Evolutionary conservation across 2,888 invertebrate species (phyloP).

Genomic region (Drosophila macrospina): DNA sequence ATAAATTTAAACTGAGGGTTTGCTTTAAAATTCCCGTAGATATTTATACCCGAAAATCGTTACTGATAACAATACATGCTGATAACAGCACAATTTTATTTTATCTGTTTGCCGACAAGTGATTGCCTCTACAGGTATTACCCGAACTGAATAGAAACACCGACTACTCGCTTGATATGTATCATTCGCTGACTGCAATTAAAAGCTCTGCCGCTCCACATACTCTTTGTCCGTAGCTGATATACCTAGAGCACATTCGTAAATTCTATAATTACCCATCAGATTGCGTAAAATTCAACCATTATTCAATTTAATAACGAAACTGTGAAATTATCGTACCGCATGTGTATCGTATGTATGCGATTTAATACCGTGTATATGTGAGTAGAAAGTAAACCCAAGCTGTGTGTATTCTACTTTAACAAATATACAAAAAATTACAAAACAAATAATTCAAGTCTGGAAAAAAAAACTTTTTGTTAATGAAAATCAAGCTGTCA

Average conservation of each 20-base stretch:
- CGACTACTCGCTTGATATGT: neutral
- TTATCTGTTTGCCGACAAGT: conserved; percentile 31
- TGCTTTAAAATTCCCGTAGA: neutral
- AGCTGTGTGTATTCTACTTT: no score
- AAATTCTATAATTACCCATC: conserved; percentile 9
- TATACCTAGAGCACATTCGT: conserved; percentile 2
- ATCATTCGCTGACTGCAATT: neutral
- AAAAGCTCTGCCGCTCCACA: no score
- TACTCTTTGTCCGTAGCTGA: neutral
- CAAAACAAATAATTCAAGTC: fast-evolving
- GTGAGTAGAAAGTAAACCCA: neutral
- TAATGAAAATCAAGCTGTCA: conserved; percentile 2
- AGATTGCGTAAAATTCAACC: neutral
- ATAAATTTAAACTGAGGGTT: conserved; percentile 31
- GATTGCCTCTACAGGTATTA: conserved; percentile 3
- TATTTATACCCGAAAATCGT: conserved; percentile 47
- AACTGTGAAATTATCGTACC: conserved; percentile 26
- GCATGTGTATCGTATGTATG: no score
- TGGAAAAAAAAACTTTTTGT: neutral
- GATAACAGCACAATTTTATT: conserved; percentile 37
- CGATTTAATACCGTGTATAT: neutral
- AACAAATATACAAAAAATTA: no score
- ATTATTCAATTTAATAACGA: conserved; percentile 29
- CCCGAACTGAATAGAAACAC: conserved; percentile 2
- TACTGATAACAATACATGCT: conserved; percentile 21